A percentile compares a stretch with the other conserved stretches of the same genome.
Evolutionary conservation across 2,113 vertebrate species (phyloP).

Genomic region (Alligator mississippiensis): DNA sequence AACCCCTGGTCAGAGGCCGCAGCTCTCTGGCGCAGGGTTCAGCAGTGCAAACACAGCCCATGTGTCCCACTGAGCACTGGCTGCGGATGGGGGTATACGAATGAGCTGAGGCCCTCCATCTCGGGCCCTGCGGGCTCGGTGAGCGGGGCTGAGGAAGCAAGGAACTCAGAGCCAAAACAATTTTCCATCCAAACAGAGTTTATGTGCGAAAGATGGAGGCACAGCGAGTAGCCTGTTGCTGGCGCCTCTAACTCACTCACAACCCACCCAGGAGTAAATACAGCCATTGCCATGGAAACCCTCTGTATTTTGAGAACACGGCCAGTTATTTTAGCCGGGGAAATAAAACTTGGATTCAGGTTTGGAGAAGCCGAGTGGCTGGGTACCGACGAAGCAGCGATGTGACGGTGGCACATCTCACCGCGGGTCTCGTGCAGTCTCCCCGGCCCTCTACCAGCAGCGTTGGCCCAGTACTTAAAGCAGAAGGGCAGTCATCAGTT

Average conservation of each 20-base stretch:
- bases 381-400: neutral
- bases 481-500: rapidly evolving
- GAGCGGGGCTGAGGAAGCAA: neutral
- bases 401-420: rapidly evolving
- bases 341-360: neutral
- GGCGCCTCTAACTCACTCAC: slow-evolving; percentile 3
- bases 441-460: neutral
- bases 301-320: slow-evolving; percentile 58
- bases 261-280: neutral
- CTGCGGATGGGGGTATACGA: neutral
- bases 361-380: neutral
- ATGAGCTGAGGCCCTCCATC: neutral
- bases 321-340: slow-evolving; percentile 8
- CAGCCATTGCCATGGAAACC: slow-evolving; percentile 61
- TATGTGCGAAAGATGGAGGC: neutral
- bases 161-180: neutral
- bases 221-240: slow-evolving; percentile 35
- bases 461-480: rapidly evolving
- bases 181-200: neutral
- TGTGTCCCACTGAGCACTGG: neutral
- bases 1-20: neutral
- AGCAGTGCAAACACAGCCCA: neutral
- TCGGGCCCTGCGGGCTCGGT: neutral
- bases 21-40: neutral
- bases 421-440: rapidly evolving